Percentiles rank a stretch among this genome's conserved stretches.
phyloP scores from a whole-genome alignment of 2,888 invertebrate genomes.

The Sphaerophoria taeniata region DNA sequence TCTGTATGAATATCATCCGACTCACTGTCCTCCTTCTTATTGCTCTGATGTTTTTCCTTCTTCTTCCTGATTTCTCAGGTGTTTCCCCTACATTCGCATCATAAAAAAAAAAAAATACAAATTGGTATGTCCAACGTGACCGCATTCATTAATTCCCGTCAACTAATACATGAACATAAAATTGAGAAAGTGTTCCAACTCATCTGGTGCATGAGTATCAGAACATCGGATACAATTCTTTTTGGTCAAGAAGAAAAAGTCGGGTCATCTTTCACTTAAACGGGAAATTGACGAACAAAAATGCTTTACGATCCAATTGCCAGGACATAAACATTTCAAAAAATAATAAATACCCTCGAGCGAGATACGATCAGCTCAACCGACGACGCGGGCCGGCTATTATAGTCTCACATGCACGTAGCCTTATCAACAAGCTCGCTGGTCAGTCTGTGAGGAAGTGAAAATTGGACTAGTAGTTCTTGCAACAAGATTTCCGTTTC shows the following conservation, averaged over 20 bases:
- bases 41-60: too few species aligned
- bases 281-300: conserved; percentile 45
- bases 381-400: conserved; percentile 4
- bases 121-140: too few species aligned
- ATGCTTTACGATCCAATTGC: conserved; percentile 62
- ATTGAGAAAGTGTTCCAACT: too few species aligned
- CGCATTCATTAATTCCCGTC: too few species aligned
- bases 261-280: conserved; percentile 28
- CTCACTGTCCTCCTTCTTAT: too few species aligned
- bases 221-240: background rate
- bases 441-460: too few species aligned
- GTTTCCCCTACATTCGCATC: too few species aligned
- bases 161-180: too few species aligned
- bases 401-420: conserved; percentile 11
- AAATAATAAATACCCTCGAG: conserved; percentile 66
- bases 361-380: conserved; percentile 54
- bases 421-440: background rate
- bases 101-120: too few species aligned
- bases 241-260: background rate
- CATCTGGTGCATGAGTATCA: background rate
- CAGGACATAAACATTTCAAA: conserved; percentile 57
- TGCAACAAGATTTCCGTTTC: conserved; percentile 26
- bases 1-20: too few species aligned
- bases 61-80: too few species aligned
- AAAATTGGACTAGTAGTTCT: background rate